Percentiles rank a stretch among this genome's conserved stretches.
Evolutionary conservation across 2,888 invertebrate genomes (phyloP).

Genomic region (Thymelicus lineola): DNA sequence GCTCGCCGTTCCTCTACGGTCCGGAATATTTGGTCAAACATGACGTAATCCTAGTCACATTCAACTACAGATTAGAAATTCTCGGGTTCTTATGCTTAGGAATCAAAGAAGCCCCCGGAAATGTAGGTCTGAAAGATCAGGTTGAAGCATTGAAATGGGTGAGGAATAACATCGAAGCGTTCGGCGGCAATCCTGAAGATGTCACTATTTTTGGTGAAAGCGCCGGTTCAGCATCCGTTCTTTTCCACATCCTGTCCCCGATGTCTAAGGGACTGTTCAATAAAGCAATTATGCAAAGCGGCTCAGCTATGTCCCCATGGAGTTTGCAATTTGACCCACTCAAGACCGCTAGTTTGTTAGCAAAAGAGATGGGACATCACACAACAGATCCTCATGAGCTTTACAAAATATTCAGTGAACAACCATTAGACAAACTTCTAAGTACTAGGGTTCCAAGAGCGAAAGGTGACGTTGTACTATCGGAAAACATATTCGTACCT

Average conservation of each 20-base stretch:
- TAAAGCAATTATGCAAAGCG: slow-evolving; percentile 75
- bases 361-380: slow-evolving; percentile 59
- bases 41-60: slow-evolving; percentile 68
- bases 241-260: slow-evolving; percentile 70
- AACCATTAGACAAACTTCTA: slow-evolving; percentile 57
- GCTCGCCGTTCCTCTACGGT: slow-evolving; percentile 69
- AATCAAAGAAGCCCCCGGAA: slow-evolving; percentile 74
- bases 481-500: slow-evolving; percentile 76
- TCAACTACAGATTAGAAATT: slow-evolving; percentile 75
- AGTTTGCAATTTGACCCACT: slow-evolving; percentile 70
- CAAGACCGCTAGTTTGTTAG: slow-evolving; percentile 61
- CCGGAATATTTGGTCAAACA: slow-evolving; percentile 67
- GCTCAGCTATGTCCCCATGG: slow-evolving; percentile 74
- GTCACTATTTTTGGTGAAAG: slow-evolving; percentile 77
- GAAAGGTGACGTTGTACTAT: slow-evolving; percentile 65
- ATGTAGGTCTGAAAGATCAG: slow-evolving; percentile 76
- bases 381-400: slow-evolving; percentile 62
- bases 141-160: slow-evolving; percentile 72
- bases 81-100: slow-evolving; percentile 74
- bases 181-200: slow-evolving; percentile 73
- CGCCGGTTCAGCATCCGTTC: slow-evolving; percentile 73
- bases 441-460: slow-evolving; percentile 64
- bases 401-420: slow-evolving; percentile 58
- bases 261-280: slow-evolving; percentile 71
- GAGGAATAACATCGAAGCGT: slow-evolving; percentile 63